These are phyloP conservation scores for Metalampra italica DNA, from an alignment of 2,888 invertebrate genomes.

Conservation along the genomic window DNA sequence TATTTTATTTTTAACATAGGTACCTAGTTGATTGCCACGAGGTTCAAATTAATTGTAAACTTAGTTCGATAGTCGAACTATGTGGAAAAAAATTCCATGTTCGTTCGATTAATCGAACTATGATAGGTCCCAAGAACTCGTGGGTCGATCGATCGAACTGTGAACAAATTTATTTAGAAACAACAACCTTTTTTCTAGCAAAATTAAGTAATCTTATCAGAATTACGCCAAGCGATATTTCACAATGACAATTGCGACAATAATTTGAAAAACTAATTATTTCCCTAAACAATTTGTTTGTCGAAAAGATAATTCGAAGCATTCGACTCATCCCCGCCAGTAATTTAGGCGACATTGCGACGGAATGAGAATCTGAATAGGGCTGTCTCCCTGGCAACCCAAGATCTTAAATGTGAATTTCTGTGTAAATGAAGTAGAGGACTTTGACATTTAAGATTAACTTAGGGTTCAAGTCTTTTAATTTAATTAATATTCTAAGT, in stretches of 20 bases:
- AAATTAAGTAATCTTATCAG: no score
- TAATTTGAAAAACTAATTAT: constrained; percentile 5
- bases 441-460: constrained; percentile 33
- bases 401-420: constrained; percentile 64
- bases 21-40: no score
- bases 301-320: constrained; percentile 45
- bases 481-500: neutral
- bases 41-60: no score
- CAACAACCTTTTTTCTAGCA: no score
- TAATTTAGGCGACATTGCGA: constrained; percentile 42
- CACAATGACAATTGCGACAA: neutral
- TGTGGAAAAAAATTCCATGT: no score
- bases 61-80: no score
- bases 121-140: no score
- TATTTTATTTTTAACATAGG: no score
- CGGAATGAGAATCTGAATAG: constrained; percentile 34
- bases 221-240: neutral
- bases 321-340: constrained; percentile 31
- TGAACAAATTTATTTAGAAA: no score
- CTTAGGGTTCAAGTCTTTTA: constrained; percentile 13
- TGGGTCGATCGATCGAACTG: no score
- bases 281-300: constrained; percentile 20
- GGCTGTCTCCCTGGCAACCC: constrained; percentile 25
- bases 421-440: constrained; percentile 49
- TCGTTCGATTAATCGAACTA: no score